phyloP scores from a whole-genome alignment of 2,113 vertebrate genomes.

The Bombycilla garrulus region DNA sequence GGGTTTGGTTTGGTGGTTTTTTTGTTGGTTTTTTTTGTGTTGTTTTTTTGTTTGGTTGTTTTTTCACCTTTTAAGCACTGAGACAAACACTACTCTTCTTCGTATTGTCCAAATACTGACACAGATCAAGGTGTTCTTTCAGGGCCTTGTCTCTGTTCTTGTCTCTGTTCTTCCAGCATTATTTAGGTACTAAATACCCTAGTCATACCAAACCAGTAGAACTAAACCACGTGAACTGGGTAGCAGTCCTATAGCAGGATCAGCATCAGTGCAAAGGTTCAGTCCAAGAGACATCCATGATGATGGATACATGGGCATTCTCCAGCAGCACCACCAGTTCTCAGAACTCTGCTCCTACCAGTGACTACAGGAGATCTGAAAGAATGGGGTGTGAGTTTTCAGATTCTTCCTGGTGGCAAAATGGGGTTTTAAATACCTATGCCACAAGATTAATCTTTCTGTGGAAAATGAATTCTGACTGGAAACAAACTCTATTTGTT shows the following conservation, averaged over 20 bases:
- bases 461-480: not conserved
- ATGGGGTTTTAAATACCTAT: not conserved
- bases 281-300: not conserved
- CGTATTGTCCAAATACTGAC: not conserved
- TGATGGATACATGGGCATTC: accelerated
- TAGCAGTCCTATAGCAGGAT: not conserved
- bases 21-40: not conserved
- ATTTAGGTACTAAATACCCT: too few species aligned
- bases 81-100: not conserved
- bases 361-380: not conserved
- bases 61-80: not conserved
- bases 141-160: too few species aligned
- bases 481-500: not conserved
- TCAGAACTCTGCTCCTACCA: accelerated
- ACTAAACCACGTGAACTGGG: accelerated
- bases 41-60: not conserved
- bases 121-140: not conserved
- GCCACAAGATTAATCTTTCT: not conserved
- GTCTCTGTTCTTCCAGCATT: accelerated
- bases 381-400: not conserved
- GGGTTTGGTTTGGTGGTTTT: not conserved
- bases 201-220: accelerated
- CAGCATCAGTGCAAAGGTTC: not conserved
- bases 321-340: accelerated
- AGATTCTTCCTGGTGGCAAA: not conserved